Conservation (phyloP, 2,888 invertebrate genomes). For the Coenonympha arcania region DNA sequence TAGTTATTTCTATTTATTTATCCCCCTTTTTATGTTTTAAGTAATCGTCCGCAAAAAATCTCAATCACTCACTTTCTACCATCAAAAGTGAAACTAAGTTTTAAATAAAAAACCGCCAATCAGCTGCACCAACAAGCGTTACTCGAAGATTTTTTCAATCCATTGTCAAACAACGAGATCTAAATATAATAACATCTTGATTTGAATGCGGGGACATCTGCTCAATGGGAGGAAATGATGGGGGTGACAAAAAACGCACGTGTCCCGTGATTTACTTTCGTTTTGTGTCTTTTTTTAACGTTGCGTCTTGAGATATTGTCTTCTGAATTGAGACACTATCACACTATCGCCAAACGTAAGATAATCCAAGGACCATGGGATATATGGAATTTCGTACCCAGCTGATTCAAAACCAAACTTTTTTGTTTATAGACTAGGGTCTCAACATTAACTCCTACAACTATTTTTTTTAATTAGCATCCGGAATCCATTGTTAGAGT, state of each 20-base stretch:
- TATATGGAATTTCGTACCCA: no score
- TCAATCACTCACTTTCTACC: slow-evolving; percentile 9
- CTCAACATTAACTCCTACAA: no score
- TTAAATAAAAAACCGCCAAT: slow-evolving; percentile 12
- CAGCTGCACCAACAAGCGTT: slow-evolving; percentile 30
- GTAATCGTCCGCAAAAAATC: no score
- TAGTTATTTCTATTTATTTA: no score
- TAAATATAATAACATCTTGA: slow-evolving; percentile 59
- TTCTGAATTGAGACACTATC: neutral
- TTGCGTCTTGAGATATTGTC: neutral
- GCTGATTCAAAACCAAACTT: no score
- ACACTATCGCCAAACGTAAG: no score
- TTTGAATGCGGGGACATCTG: slow-evolving; percentile 61
- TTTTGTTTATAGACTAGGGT: no score
- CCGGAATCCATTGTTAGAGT: no score
- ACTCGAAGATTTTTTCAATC: slow-evolving; percentile 35
- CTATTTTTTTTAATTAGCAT: no score
- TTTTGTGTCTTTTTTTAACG: slow-evolving; percentile 9
- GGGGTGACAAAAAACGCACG: slow-evolving; percentile 36
- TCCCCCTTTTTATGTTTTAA: no score
- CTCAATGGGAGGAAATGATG: slow-evolving; percentile 56
- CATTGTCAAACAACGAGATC: slow-evolving; percentile 35
- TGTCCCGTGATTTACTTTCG: slow-evolving; percentile 15
- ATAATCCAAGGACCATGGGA: no score
- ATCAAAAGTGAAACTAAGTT: slow-evolving; percentile 9